Base-by-base conservation (phyloP, 2,888 invertebrate species). In the Acanthoscelides obtectus region DNA sequence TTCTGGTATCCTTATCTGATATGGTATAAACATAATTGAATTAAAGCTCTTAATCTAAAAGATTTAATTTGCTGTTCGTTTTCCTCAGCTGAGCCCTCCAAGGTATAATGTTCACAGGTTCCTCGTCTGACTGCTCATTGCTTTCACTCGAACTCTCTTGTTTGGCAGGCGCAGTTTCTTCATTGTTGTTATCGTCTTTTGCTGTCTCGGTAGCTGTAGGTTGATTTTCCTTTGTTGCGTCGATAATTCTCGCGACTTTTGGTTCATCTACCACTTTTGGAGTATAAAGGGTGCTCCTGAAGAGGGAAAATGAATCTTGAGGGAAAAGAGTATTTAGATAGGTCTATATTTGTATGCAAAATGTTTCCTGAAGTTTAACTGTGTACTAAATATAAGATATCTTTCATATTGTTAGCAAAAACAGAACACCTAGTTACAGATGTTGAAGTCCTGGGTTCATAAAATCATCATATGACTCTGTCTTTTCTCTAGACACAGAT, bases 61-160 rank as follows among this genome's bases (percentile, higher is more conserved):
- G 88, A 85, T 94, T 95, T 74, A 96, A 89, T 83, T 94, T 94
- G 87, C 95, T 95, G 85, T 95, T 95, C 20, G 96, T 96, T 86
- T 96, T 96, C 82, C 95, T 90, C 68, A 96, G 87, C 81, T 95
- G 94, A 27, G 95, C 94, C 80, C 95, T 89, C 96, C 96, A 96
- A 0, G 96, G 96, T 74, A 95, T 95, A 70, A 95, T 94, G 80
- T 84, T 85, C 45, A 90, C 88, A 72, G 87, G 88, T 75, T 90
- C 91, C 6, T 87, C 86, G 22, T 79, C 78, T 0, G 78, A 79
- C 22, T 77, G 76, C 22, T 79, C 77, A 45, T 45, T 45, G 68
- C 85, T 84, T 20, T 75, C 75, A 65, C 73, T 73, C 22, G 73
- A 86, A 20, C 45, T 12, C 25, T 77, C 73, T n/a, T 72, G 72